These are phyloP conservation scores for Synergus umbraculus DNA, from an alignment of 2,888 invertebrate species.

Conservation along the genomic window DNA sequence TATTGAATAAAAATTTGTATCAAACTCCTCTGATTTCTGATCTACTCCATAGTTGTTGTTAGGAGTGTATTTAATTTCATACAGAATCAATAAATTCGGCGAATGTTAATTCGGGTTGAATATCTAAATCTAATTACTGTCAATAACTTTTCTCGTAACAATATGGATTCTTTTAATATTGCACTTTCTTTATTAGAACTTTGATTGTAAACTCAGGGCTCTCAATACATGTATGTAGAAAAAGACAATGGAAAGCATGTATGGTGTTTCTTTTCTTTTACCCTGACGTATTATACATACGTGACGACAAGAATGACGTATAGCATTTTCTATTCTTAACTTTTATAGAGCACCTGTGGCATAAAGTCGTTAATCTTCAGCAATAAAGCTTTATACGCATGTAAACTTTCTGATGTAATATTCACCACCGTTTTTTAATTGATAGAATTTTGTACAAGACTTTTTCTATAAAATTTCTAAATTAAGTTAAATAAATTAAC, in stretches of 20 bases:
- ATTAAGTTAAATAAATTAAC: no score
- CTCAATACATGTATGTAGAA: not conserved
- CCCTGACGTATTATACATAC: not conserved
- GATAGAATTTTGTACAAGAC: not conserved
- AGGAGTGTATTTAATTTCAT: not conserved
- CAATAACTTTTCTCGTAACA: not conserved
- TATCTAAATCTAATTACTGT: not conserved
- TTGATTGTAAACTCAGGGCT: not conserved
- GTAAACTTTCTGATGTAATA: not conserved
- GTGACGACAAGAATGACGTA: conserved; percentile 26
- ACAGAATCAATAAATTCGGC: not conserved
- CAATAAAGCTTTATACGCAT: not conserved
- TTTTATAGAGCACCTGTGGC: conserved; percentile 26
- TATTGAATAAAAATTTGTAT: not conserved
- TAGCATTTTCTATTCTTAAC: conserved; percentile 23
- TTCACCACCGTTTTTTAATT: not conserved
- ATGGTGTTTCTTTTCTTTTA: not conserved
- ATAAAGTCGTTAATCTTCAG: not conserved
- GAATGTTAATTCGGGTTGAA: not conserved
- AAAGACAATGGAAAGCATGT: not conserved
- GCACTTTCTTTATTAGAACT: not conserved
- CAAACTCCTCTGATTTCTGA: not conserved
- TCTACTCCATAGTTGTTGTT: not conserved
- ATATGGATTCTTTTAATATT: not conserved
- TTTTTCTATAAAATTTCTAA: not conserved